Evolutionary conservation across 2,113 vertebrate genomes (phyloP).

Genomic region (Scophthalmus maximus): DNA sequence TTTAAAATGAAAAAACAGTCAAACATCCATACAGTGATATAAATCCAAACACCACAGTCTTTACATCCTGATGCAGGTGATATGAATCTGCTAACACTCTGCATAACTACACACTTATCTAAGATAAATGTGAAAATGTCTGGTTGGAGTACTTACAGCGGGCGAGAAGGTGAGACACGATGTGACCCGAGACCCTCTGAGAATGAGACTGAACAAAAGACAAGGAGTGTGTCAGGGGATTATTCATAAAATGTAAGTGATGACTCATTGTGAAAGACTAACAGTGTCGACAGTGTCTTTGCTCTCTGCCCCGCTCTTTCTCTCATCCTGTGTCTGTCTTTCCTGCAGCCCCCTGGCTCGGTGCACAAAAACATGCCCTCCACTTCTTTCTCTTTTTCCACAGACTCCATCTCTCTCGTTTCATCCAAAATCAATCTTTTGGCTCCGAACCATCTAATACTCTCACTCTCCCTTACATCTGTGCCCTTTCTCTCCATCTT

Average conservation of each 20-base stretch:
- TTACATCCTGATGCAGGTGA: not conserved
- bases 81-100: not conserved
- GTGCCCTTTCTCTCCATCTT: not conserved
- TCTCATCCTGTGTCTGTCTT: not conserved
- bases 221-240: constrained; percentile 41
- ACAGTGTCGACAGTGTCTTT: not conserved
- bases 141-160: constrained; percentile 53
- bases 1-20: not conserved
- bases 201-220: constrained; percentile 60
- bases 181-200: constrained; percentile 65
- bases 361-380: constrained; percentile 3
- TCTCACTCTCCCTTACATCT: not conserved
- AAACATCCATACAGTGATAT: not conserved
- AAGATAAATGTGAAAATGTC: not conserved
- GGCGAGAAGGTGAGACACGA: constrained; percentile 17
- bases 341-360: constrained; percentile 35
- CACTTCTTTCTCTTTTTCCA: constrained; percentile 49
- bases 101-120: not conserved
- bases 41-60: not conserved
- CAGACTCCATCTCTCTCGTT: constrained; percentile 32
- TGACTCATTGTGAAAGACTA: constrained; percentile 62
- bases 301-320: not conserved
- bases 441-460: not conserved
- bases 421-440: constrained; percentile 31
- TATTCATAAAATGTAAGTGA: constrained; percentile 51